phyloP scores from a whole-genome alignment of 2,888 invertebrate species.

The Synergus gifuensis region DNA sequence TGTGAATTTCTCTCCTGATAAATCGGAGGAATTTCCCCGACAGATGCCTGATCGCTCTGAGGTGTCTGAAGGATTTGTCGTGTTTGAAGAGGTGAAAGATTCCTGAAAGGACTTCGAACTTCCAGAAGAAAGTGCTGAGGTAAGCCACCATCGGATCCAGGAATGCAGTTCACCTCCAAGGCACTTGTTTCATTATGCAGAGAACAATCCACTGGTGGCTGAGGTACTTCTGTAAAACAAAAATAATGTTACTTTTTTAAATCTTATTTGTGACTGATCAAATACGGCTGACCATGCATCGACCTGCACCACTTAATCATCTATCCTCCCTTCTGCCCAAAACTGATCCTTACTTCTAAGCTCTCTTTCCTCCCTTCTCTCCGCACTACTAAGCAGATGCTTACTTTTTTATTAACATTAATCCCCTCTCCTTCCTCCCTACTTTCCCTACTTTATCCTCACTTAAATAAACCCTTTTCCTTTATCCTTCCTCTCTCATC shows the following conservation, averaged over 20 bases:
- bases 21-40: slow-evolving; percentile 67
- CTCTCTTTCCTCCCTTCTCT: too few relatives aligned
- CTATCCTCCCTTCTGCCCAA: too few relatives aligned
- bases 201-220: slow-evolving; percentile 87
- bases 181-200: slow-evolving; percentile 84
- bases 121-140: slow-evolving; percentile 90
- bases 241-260: not conserved
- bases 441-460: too few relatives aligned
- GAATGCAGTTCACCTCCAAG: slow-evolving; percentile 85
- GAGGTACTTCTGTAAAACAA: slow-evolving; percentile 84
- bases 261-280: too few relatives aligned
- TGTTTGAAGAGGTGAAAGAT: slow-evolving; percentile 72
- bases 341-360: too few relatives aligned
- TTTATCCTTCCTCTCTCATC: too few relatives aligned
- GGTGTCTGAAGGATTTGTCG: slow-evolving; percentile 72
- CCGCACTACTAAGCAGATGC: too few relatives aligned
- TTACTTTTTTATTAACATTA: too few relatives aligned
- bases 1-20: slow-evolving; percentile 73
- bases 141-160: slow-evolving; percentile 90
- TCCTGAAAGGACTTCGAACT: slow-evolving; percentile 78
- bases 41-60: slow-evolving; percentile 69
- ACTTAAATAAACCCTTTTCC: too few relatives aligned
- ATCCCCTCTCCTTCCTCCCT: too few relatives aligned
- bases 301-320: too few relatives aligned
- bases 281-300: too few relatives aligned